Evolutionary conservation across 2,888 invertebrate species (phyloP).

Genomic region (Pristionchus fissidentatus): DNA sequence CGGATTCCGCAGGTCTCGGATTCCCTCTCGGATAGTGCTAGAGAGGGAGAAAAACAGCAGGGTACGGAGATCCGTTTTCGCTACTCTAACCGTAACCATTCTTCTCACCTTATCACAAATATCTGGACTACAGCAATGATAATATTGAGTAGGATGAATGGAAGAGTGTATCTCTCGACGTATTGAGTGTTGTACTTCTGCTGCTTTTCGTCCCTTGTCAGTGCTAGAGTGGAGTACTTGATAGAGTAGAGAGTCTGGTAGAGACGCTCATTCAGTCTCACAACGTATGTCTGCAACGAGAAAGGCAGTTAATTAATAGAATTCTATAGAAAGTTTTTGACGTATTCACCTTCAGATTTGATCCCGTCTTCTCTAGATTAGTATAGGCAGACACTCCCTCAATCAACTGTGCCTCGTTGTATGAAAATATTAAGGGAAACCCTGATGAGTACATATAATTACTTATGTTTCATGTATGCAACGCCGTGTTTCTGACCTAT

Average conservation of each 20-base stretch:
- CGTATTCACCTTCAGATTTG: constrained; percentile 14
- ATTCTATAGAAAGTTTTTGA: not conserved
- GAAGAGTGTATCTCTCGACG: constrained; percentile 10
- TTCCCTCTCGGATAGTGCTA: no score
- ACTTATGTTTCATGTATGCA: no score
- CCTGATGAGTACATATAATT: no score
- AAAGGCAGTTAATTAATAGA: not conserved
- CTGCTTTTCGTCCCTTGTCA: constrained; percentile 39
- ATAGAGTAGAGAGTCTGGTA: constrained; percentile 29
- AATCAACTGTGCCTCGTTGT: constrained; percentile 41
- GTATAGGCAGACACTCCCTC: constrained; percentile 21
- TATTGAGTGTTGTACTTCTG: constrained; percentile 17
- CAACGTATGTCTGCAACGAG: not conserved
- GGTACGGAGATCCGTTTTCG: no score
- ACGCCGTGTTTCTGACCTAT: no score
- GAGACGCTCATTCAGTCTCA: constrained; percentile 5
- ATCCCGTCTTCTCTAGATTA: constrained; percentile 26
- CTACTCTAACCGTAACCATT: no score
- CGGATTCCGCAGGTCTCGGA: no score
- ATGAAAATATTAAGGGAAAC: constrained; percentile 37
- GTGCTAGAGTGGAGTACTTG: constrained; percentile 1
- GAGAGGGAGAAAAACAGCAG: no score
- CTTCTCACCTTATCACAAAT: no score
- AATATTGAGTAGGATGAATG: constrained; percentile 28
- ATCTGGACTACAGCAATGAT: constrained; percentile 40